phyloP scores from a whole-genome alignment of 2,797 vertebrate species.

The Acipenser ruthenus region DNA sequence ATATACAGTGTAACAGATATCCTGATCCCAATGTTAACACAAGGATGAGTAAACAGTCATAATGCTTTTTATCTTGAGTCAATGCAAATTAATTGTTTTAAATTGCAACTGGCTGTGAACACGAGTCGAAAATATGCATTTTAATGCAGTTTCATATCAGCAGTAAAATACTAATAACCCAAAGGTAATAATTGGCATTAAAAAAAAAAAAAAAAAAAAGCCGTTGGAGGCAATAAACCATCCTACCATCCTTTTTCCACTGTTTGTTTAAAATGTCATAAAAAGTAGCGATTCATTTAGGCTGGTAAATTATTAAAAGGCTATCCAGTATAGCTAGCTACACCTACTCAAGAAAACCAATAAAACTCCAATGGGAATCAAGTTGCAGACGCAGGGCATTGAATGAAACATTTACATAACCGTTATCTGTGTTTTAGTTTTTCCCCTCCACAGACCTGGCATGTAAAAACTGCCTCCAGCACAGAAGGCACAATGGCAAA shows the following conservation, averaged over 20 bases:
- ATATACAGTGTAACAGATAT: too few species aligned
- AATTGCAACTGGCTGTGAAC: too few species aligned
- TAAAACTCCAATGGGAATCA: not conserved
- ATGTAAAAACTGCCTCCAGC: slow-evolving; percentile 6
- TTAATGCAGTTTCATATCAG: too few species aligned
- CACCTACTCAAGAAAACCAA: not conserved
- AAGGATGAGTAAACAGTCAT: too few species aligned
- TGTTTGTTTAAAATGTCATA: not conserved
- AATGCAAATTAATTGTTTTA: too few species aligned
- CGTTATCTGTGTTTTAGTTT: not conserved
- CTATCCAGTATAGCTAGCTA: not conserved
- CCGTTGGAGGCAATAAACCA: not conserved
- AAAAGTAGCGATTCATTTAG: not conserved
- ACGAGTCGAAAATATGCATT: too few species aligned
- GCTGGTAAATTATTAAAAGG: not conserved
- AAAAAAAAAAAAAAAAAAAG: slow-evolving; percentile 8
- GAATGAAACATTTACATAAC: slow-evolving; percentile 11
- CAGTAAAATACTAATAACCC: too few species aligned
- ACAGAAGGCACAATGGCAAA: not conserved
- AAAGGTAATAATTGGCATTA: too few species aligned
- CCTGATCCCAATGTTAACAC: too few species aligned
- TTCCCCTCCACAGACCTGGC: not conserved
- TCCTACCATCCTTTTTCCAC: not conserved
- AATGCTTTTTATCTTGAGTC: too few species aligned
- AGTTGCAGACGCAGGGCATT: not conserved